phyloP scores from a whole-genome alignment of 1,140 invertebrate genomes.

The Akabosia matsudoensis region DNA sequence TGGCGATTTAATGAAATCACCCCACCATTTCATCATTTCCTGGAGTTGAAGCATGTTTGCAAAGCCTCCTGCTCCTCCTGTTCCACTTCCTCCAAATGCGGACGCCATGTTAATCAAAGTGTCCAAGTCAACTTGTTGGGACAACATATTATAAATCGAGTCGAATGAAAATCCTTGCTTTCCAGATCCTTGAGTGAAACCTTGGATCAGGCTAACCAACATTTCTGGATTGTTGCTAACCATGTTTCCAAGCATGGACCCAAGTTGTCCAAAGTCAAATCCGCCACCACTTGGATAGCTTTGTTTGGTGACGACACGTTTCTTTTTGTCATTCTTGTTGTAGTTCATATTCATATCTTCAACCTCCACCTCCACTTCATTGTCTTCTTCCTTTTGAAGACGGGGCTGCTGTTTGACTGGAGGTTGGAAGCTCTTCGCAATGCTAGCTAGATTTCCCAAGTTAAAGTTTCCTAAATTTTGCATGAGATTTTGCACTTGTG shows the following conservation, averaged over 20 bases:
- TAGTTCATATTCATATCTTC: slow-evolving; percentile 37
- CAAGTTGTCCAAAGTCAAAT: slow-evolving; percentile 41
- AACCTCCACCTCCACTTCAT: slow-evolving; percentile 35
- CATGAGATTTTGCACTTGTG: slow-evolving; percentile 41
- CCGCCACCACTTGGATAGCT: slow-evolving; percentile 9
- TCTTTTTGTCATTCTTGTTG: slow-evolving; percentile 29
- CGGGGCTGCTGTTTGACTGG: background rate
- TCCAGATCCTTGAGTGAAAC: slow-evolving; percentile 26
- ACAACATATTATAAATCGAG: slow-evolving; percentile 28
- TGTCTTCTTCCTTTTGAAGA: background rate
- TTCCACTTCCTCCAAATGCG: slow-evolving; percentile 28
- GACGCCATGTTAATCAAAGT: slow-evolving; percentile 41
- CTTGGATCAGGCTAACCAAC: slow-evolving; percentile 39
- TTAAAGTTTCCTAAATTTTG: slow-evolving; percentile 1
- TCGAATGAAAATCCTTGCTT: slow-evolving; percentile 44
- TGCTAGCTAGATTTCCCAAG: slow-evolving; percentile 1
- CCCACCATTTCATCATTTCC: slow-evolving; percentile 38
- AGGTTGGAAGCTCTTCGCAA: background rate
- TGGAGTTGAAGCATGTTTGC: slow-evolving; percentile 37
- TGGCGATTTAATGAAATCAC: slow-evolving; percentile 38
- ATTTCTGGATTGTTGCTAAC: slow-evolving; percentile 43
- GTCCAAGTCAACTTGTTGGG: slow-evolving; percentile 42
- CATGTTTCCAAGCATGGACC: slow-evolving; percentile 35
- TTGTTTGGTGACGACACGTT: background rate
- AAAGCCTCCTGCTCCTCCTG: slow-evolving; percentile 26